Evolutionary conservation across 2,797 vertebrate species (phyloP), one percentile per base, ranked within the genome.

Genomic region (Chaetodon trifasciatus): DNA sequence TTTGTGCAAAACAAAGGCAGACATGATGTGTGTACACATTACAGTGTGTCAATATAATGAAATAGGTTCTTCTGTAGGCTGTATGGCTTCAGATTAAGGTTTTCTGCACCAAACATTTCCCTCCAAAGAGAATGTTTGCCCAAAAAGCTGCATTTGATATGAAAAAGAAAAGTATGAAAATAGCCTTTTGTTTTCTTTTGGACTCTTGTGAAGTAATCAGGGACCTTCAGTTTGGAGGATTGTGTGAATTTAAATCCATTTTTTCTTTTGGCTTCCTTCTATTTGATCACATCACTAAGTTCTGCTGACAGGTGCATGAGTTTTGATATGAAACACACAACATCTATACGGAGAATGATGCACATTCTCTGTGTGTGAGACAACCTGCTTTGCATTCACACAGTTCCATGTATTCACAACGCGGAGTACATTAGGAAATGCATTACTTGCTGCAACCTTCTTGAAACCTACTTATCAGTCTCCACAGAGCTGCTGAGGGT

Each of bases 21-120:
- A 71, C 23, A 64, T 6, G 42, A 77, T 11, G 44, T 15, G 28
- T 53, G 5, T 12, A 19, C 32, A 71, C 1, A 47, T 67, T 10
- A 55, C 10, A 16, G 77, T 3, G 73, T 44, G 46, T 24, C 39
- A 77, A 64, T n/a, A 83, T 32, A 62, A 79, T 55, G 57, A 78
- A 49, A 68, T 3, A 80, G 49, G 71, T 89, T 90, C 80, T 87
- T 90, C 79, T 77, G 77, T 13, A 86, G 88, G 87, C 85, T 88
- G 50, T 80, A 93, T 91, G 89, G 92, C 90, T 91, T 90, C 75
- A 86, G 84, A 82, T 79, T 70, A 78, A 86, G 21, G 47, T 84
- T 79, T 23, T 66, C 68, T 78, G 71, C 61, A 65, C 44, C 86
- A 89, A 91, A 90, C 79, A 89, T 87, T 79, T 70, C 63, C 70